These are phyloP conservation scores for Eutolmus rufibarbis DNA, from an alignment of 2,888 invertebrate species.

Conservation along the genomic window DNA sequence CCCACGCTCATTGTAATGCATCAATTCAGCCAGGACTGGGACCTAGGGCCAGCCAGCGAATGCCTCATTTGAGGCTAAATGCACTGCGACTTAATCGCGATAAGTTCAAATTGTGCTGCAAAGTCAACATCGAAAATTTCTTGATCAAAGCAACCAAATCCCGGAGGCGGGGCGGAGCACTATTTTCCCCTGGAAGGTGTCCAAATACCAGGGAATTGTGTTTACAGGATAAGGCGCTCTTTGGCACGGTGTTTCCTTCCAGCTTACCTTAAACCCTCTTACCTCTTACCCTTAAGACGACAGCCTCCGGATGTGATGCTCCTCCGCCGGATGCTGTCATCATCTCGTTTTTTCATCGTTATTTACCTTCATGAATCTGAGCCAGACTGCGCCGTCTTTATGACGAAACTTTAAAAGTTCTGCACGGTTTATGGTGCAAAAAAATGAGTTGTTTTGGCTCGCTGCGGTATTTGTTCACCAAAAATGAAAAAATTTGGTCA, in stretches of 20 bases:
- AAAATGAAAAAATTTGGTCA: neutral
- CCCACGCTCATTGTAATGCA: neutral
- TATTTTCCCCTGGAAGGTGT: constrained; percentile 1
- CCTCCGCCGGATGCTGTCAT: neutral
- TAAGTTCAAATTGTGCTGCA: constrained; percentile 9
- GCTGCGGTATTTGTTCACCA: neutral
- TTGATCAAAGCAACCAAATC: neutral
- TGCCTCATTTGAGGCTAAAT: constrained; percentile 8
- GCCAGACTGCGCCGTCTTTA: constrained; percentile 5
- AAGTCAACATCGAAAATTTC: neutral
- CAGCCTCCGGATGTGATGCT: neutral
- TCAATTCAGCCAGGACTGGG: neutral
- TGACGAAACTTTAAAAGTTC: neutral
- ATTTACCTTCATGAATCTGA: neutral
- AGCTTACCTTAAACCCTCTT: neutral
- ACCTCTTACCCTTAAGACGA: neutral
- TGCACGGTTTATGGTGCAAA: neutral
- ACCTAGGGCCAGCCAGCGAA: neutral
- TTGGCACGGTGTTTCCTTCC: constrained; percentile 6
- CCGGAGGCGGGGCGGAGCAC: neutral
- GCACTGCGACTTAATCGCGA: constrained; percentile 19
- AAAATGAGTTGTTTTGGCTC: neutral
- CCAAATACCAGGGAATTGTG: constrained; percentile 15
- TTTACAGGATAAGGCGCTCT: constrained; percentile 21
- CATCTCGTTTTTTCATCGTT: neutral